phyloP scores from a whole-genome alignment of 2,113 vertebrate genomes.

The Casuarius casuarius region DNA sequence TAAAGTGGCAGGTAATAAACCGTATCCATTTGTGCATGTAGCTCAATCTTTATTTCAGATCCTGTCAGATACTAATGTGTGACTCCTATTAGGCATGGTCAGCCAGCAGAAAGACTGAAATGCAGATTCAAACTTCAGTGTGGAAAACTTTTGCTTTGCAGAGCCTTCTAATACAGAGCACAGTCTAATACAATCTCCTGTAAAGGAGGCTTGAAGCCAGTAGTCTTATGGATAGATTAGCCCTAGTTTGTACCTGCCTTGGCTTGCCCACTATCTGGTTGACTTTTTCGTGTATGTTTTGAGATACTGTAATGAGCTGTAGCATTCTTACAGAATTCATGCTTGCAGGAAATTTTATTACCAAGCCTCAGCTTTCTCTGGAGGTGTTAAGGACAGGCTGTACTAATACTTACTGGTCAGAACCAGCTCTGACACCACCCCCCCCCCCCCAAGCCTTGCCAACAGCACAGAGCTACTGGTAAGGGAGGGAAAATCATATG shows the following conservation, averaged over 20 bases:
- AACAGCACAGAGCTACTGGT: neutral
- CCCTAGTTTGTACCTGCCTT: neutral
- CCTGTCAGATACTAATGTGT: rapidly evolving
- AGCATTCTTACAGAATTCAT: neutral
- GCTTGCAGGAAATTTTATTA: neutral
- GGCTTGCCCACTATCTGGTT: neutral
- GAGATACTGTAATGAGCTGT: neutral
- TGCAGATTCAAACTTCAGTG: neutral
- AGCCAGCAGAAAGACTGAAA: neutral
- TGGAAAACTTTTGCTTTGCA: neutral
- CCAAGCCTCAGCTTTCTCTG: neutral
- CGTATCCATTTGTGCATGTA: neutral
- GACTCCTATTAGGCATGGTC: neutral
- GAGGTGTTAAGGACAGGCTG: neutral
- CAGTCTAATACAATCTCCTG: neutral
- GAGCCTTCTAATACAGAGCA: neutral
- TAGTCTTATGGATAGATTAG: neutral
- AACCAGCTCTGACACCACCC: neutral
- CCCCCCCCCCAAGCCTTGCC: neutral
- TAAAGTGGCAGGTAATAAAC: neutral
- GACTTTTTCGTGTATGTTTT: neutral
- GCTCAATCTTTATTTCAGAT: neutral
- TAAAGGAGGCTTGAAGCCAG: neutral
- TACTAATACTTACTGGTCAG: neutral
- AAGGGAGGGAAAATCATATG: neutral